A percentile compares a stretch with the other conserved stretches of the same genome.
These are phyloP conservation scores for Pogonomyrmex barbatus DNA, from an alignment of 1,140 invertebrate species.

Conservation along the genomic window DNA sequence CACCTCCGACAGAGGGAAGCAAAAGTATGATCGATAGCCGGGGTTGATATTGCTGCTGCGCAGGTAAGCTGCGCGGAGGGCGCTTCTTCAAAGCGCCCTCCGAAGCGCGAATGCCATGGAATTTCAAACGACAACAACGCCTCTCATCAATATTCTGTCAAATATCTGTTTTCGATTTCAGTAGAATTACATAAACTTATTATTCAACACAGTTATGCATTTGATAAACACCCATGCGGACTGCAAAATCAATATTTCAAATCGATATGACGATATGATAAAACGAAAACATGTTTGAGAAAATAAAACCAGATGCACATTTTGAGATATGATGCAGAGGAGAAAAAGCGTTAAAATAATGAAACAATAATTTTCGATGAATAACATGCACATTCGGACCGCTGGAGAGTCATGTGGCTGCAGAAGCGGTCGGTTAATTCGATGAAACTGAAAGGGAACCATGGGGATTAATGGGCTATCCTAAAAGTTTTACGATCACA, in stretches of 20 bases:
- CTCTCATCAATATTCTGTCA: background rate
- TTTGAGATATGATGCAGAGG: background rate
- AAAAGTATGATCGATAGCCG: conserved; percentile 51
- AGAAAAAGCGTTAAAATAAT: background rate
- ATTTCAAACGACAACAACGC: background rate
- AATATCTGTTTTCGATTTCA: background rate
- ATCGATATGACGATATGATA: background rate
- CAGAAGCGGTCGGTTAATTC: conserved; percentile 56
- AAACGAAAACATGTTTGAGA: background rate
- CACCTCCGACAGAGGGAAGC: conserved; percentile 56
- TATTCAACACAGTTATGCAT: background rate
- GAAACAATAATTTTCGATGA: conserved; percentile 19
- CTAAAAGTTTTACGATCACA: conserved; percentile 69
- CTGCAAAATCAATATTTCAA: too few relatives aligned
- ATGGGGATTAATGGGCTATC: conserved; percentile 67
- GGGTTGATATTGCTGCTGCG: background rate
- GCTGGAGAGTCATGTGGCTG: conserved; percentile 13
- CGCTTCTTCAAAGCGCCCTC: background rate
- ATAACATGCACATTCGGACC: background rate
- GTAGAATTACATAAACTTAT: conserved; percentile 5
- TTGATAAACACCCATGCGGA: background rate
- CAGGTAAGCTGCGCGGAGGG: too few relatives aligned
- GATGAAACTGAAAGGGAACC: conserved; percentile 56
- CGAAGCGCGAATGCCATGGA: background rate
- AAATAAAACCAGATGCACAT: background rate